These are phyloP conservation scores for Trissolcus basalis DNA, from an alignment of 1,140 invertebrate genomes.

Conservation along the genomic window DNA sequence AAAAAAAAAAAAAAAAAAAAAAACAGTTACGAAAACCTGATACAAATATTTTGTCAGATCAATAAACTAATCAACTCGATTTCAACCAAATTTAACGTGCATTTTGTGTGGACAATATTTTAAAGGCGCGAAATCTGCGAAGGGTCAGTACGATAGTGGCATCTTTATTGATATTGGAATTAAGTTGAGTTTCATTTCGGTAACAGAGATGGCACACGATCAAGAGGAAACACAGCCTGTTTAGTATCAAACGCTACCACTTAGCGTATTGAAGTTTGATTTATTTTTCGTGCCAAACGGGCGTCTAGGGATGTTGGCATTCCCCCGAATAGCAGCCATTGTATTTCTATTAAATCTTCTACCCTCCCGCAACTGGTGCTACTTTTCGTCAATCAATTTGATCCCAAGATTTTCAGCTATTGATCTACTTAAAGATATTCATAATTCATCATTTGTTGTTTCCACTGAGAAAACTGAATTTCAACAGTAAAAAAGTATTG, in stretches of 20 bases:
- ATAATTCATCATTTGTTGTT: no score
- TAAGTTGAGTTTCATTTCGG: constrained; percentile 73
- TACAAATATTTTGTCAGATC: no score
- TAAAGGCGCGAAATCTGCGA: constrained; percentile 21
- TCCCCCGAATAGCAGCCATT: constrained; percentile 68
- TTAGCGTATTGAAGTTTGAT: constrained; percentile 76
- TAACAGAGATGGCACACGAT: constrained; percentile 24
- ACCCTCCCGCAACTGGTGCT: constrained; percentile 45
- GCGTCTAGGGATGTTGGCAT: constrained; percentile 67
- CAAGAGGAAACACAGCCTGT: constrained; percentile 62
- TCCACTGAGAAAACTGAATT: no score
- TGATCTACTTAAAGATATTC: no score
- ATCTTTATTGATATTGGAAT: constrained; percentile 66
- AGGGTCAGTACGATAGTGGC: constrained; percentile 29
- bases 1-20: no score
- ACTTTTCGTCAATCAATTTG: constrained; percentile 51
- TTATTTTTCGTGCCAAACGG: constrained; percentile 71
- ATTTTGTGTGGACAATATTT: constrained; percentile 3
- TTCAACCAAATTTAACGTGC: no score
- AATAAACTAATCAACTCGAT: no score
- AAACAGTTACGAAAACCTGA: no score
- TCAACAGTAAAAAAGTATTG: no score
- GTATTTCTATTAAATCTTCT: constrained; percentile 72
- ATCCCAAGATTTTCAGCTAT: constrained; percentile 29
- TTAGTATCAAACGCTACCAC: constrained; percentile 73